These are phyloP conservation scores for Alethe castanea DNA, from an alignment of 2,113 vertebrate species.

Conservation along the genomic window DNA sequence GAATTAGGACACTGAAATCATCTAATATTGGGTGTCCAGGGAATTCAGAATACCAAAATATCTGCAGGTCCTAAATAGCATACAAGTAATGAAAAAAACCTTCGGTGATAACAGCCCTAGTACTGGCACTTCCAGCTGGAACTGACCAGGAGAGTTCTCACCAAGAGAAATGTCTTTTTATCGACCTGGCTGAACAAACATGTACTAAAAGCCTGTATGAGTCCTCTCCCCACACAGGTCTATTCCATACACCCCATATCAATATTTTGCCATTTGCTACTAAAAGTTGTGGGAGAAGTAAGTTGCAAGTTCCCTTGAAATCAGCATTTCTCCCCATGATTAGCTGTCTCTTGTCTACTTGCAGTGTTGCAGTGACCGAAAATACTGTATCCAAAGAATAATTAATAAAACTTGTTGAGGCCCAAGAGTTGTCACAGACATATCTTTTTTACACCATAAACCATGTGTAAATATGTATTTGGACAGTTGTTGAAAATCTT, in stretches of 20 bases:
- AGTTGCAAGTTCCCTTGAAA: neutral
- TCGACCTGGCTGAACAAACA: neutral
- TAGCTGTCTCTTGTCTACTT: constrained; percentile 30
- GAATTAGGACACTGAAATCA: neutral
- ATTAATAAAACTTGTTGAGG: constrained; percentile 62
- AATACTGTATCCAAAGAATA: constrained; percentile 39
- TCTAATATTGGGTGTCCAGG: neutral
- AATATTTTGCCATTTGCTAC: neutral
- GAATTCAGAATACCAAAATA: neutral
- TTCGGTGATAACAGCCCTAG: neutral
- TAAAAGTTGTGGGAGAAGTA: neutral
- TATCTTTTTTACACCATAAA: constrained; percentile 61
- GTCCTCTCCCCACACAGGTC: neutral
- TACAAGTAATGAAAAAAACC: neutral
- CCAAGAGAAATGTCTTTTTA: neutral
- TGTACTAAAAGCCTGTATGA: neutral
- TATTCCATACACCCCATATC: neutral
- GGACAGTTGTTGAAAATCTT: constrained; percentile 64
- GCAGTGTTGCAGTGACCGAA: constrained; percentile 54
- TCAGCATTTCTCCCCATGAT: constrained; percentile 32
- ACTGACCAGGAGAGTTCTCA: neutral
- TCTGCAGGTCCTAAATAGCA: neutral
- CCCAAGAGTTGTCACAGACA: constrained; percentile 49
- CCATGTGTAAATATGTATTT: constrained; percentile 67
- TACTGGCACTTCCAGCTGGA: neutral